A percentile compares a stretch with the other conserved stretches of the same genome.
Conservation (phyloP, 2,113 vertebrate species). For the Piliocolobus tephrosceles region DNA sequence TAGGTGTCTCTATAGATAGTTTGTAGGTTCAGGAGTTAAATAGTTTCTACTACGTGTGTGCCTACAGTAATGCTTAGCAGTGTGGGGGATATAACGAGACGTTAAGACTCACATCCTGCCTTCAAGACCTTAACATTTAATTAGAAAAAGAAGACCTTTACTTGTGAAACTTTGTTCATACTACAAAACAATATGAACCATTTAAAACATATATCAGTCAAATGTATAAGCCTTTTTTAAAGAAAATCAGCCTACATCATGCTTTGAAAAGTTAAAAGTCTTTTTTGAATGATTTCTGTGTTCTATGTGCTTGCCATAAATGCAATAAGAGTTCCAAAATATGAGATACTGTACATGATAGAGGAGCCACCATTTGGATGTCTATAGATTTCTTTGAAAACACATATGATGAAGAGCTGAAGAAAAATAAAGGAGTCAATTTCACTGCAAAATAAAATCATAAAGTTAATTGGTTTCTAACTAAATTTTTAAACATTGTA, state of each 20-base stretch:
- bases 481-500: constrained; percentile 8
- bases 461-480: constrained; percentile 18
- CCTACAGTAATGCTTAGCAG: background rate
- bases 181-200: background rate
- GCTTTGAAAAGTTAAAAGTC: too few species aligned
- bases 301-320: background rate
- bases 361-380: background rate
- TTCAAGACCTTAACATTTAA: background rate
- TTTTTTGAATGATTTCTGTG: background rate
- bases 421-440: constrained; percentile 7
- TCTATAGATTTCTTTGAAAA: background rate
- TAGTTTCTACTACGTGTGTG: background rate
- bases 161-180: background rate
- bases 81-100: background rate
- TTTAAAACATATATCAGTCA: background rate
- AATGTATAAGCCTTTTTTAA: background rate
- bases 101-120: background rate
- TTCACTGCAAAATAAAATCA: constrained; percentile 37
- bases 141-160: background rate
- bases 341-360: background rate
- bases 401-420: background rate
- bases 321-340: background rate
- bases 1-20: background rate
- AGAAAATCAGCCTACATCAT: too few species aligned
- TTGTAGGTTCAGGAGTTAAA: background rate